Evolutionary conservation across 2,888 invertebrate species (phyloP).

Genomic region (Teinopalpus imperialis): DNA sequence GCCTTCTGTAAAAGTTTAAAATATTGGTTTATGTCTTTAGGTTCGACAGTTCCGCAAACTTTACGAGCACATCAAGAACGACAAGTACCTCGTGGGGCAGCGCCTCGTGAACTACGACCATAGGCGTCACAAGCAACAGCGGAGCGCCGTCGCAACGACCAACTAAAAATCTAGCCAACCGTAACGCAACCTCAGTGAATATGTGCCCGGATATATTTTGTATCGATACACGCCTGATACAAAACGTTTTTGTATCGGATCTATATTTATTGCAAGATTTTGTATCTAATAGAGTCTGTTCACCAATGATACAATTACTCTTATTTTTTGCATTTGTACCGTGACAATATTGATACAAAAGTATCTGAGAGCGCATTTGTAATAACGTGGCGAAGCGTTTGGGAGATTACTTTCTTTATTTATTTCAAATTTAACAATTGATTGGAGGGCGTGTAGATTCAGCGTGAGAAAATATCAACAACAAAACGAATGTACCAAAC

Average conservation of each 20-base stretch:
- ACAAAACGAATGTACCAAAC: too few species aligned
- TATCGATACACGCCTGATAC: background rate
- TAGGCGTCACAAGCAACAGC: conserved; percentile 83
- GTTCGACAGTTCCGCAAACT: conserved; percentile 95
- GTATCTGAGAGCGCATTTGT: background rate
- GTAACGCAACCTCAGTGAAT: background rate
- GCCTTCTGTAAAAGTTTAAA: too few species aligned
- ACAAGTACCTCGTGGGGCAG: conserved; percentile 98
- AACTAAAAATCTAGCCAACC: conserved; percentile 42
- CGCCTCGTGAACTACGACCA: conserved; percentile 98
- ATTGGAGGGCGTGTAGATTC: too few species aligned
- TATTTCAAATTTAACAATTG: too few species aligned
- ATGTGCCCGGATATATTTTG: background rate
- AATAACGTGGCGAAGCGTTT: too few species aligned
- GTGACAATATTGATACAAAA: background rate
- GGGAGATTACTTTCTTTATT: too few species aligned
- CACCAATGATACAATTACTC: too few species aligned
- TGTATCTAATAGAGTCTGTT: too few species aligned
- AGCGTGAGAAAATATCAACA: too few species aligned
- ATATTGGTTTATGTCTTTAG: too few species aligned
- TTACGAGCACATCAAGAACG: conserved; percentile 99
- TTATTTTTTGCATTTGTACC: too few species aligned
- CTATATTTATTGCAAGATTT: background rate
- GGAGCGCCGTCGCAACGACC: conserved; percentile 43
- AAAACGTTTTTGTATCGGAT: too few species aligned